Evolutionary conservation across 2,113 vertebrate genomes (phyloP).

Genomic region (Cettia cetti): DNA sequence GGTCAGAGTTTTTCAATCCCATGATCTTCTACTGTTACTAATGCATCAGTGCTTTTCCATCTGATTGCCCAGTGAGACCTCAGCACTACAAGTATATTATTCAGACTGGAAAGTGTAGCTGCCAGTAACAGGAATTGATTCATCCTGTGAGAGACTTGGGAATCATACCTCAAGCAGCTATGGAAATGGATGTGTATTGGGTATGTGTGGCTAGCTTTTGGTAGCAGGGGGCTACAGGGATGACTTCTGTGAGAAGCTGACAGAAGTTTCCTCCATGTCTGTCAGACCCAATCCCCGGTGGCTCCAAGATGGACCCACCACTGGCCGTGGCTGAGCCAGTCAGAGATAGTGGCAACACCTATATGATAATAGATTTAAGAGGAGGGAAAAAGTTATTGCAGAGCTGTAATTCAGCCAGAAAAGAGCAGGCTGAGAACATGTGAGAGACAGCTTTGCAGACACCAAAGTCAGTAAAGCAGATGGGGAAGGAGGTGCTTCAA

Average conservation of each 20-base stretch:
- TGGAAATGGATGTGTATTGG: neutral
- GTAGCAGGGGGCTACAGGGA: rapidly evolving
- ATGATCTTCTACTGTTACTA: neutral
- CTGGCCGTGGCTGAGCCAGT: neutral
- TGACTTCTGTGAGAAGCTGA: neutral
- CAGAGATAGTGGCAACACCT: neutral
- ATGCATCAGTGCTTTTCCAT: neutral
- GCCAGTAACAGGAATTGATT: neutral
- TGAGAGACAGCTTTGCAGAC: neutral
- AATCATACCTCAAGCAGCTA: neutral
- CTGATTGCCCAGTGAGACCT: neutral
- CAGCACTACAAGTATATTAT: neutral
- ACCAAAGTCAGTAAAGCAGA: neutral
- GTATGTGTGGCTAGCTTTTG: neutral
- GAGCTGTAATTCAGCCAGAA: neutral
- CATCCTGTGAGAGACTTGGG: neutral
- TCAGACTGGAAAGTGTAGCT: neutral
- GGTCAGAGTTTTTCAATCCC: neutral
- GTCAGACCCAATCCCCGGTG: neutral
- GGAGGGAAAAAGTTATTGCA: neutral
- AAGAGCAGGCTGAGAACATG: neutral
- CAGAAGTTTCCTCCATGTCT: neutral
- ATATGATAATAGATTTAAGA: neutral
- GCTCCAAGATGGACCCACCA: neutral
- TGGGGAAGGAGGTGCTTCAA: neutral